Conservation (phyloP, 2,888 invertebrate species). For the Netelia melanura region DNA sequence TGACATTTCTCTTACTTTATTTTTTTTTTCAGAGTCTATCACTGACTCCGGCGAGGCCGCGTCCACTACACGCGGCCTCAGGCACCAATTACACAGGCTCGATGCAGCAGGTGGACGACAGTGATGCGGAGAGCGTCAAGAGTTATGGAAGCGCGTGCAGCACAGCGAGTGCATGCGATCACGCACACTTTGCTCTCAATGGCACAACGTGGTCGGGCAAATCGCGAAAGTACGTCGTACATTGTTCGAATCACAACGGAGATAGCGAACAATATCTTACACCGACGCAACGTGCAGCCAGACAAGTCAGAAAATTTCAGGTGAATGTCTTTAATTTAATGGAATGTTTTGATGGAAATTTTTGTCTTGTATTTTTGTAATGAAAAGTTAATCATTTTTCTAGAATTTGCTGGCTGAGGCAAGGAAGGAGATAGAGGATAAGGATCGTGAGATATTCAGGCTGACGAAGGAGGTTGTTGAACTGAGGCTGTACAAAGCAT, state of each 20-base stretch:
- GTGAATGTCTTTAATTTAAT: slow-evolving; percentile 71
- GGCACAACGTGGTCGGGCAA: slow-evolving; percentile 87
- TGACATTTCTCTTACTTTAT: slow-evolving; percentile 8
- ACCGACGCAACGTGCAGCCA: slow-evolving; percentile 94
- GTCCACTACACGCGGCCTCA: slow-evolving; percentile 75
- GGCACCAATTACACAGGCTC: slow-evolving; percentile 83
- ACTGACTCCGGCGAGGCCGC: slow-evolving; percentile 83
- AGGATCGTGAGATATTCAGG: slow-evolving; percentile 92
- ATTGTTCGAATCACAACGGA: slow-evolving; percentile 93
- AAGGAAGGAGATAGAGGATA: slow-evolving; percentile 91
- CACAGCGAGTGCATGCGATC: slow-evolving; percentile 93
- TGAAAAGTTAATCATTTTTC: slow-evolving; percentile 13
- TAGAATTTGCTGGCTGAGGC: slow-evolving; percentile 90
- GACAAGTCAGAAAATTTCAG: slow-evolving; percentile 91
- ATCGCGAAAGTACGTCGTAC: slow-evolving; percentile 91
- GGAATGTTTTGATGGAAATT: too few relatives aligned
- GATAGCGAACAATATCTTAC: slow-evolving; percentile 94
- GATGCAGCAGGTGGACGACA: slow-evolving; percentile 84
- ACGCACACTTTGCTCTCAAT: slow-evolving; percentile 91
- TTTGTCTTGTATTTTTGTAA: background rate
- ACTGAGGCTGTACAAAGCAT: slow-evolving; percentile 92
- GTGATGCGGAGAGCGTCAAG: slow-evolving; percentile 91
- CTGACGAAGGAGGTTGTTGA: slow-evolving; percentile 93
- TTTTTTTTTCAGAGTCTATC: slow-evolving; percentile 79
- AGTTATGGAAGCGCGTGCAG: slow-evolving; percentile 92